Conservation (phyloP, 2,888 invertebrate species). For the Alsophila aescularia region DNA sequence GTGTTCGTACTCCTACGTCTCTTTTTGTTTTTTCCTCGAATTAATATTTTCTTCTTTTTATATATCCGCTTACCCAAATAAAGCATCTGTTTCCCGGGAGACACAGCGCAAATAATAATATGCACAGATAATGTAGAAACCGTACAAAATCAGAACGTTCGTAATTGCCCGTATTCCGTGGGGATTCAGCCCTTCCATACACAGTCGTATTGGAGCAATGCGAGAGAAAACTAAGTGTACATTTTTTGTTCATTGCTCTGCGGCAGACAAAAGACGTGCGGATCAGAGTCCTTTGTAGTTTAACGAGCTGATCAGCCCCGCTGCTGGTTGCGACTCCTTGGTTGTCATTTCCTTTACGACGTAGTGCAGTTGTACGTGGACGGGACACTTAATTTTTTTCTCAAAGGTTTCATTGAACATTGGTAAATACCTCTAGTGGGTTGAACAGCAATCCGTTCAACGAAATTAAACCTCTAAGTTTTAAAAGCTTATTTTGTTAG, state of each 20-base stretch:
- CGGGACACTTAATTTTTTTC: too few species aligned
- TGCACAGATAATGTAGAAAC: conserved; percentile 29
- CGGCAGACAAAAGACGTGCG: conserved; percentile 54
- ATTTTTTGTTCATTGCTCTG: conserved; percentile 55
- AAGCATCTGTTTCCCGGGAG: conserved; percentile 31
- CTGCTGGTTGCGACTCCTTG: conserved; percentile 24
- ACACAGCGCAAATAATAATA: conserved; percentile 24
- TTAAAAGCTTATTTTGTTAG: too few species aligned
- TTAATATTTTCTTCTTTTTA: conserved; percentile 32
- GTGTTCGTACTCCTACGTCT: conserved; percentile 17
- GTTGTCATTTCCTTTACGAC: conserved; percentile 41
- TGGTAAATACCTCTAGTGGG: too few species aligned
- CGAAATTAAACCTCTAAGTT: too few species aligned
- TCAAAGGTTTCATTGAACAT: too few species aligned
- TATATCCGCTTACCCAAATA: conserved; percentile 29
- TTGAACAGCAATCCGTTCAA: too few species aligned
- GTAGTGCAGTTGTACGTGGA: conserved; percentile 23
- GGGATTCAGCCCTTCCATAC: conserved; percentile 34
- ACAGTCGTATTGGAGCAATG: conserved; percentile 32
- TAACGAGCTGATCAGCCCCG: conserved; percentile 60
- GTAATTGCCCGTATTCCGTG: conserved; percentile 42
- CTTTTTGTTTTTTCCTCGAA: conserved; percentile 10
- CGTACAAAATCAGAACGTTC: conserved; percentile 39
- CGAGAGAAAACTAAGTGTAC: conserved; percentile 42
- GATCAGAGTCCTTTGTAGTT: conserved; percentile 64